phyloP scores from a whole-genome alignment of 1,140 invertebrate genomes.

The Mamestra configurata region DNA sequence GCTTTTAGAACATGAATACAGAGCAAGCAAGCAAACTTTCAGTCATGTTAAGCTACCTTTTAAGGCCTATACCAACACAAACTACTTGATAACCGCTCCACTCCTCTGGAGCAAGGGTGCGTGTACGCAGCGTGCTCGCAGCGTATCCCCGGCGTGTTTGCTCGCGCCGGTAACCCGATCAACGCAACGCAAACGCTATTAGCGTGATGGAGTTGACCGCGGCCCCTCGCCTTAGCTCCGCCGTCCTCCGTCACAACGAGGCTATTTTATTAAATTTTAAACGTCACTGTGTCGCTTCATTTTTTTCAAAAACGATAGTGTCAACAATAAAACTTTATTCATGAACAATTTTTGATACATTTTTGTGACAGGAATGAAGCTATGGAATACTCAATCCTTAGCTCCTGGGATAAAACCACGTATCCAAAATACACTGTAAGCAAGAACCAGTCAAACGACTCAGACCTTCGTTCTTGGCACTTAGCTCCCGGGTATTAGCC shows the following conservation, averaged over 20 bases:
- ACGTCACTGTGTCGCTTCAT: not conserved
- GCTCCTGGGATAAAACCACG: too few species aligned
- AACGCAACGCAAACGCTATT: conserved; percentile 5
- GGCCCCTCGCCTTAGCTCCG: not conserved
- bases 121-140: not conserved
- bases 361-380: too few species aligned
- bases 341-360: too few species aligned
- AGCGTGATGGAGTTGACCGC: conserved; percentile 13
- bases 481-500: not conserved
- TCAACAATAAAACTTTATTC: too few species aligned
- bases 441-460: not conserved
- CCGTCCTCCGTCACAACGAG: not conserved
- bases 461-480: not conserved
- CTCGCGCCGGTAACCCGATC: not conserved
- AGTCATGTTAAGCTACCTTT: too few species aligned
- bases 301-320: too few species aligned
- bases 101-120: too few species aligned
- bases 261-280: not conserved
- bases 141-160: not conserved
- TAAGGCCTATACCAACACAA: too few species aligned
- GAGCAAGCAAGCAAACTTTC: too few species aligned
- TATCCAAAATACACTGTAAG: not conserved
- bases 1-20: too few species aligned
- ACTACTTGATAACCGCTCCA: too few species aligned
- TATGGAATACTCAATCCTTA: too few species aligned